Conservation (phyloP, 2,888 invertebrate genomes). For the Mythimna loreyi region DNA sequence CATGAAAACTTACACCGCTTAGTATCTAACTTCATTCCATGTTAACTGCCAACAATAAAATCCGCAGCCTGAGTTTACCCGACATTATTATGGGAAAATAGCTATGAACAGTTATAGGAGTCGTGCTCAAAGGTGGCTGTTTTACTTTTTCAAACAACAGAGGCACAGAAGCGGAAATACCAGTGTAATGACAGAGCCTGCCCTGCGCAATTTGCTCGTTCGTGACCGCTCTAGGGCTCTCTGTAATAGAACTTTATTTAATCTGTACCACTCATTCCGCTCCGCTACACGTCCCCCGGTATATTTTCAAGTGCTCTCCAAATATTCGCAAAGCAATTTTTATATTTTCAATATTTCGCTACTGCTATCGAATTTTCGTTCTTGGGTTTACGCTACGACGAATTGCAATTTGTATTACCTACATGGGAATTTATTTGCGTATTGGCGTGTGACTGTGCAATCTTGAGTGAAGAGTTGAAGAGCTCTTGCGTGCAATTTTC, state of each 20-base stretch:
- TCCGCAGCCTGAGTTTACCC: slow-evolving; percentile 13
- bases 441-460: slow-evolving; percentile 40
- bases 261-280: slow-evolving; percentile 60
- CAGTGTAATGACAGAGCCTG: slow-evolving; percentile 72
- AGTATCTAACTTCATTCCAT: slow-evolving; percentile 34
- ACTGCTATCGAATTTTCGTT: slow-evolving; percentile 36
- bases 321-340: slow-evolving; percentile 50
- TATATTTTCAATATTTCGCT: slow-evolving; percentile 32
- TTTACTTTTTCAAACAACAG: slow-evolving; percentile 56
- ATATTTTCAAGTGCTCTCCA: slow-evolving; percentile 51
- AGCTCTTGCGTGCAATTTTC: slow-evolving; percentile 42
- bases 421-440: slow-evolving; percentile 36
- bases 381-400: slow-evolving; percentile 9
- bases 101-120: slow-evolving; percentile 51
- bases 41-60: slow-evolving; percentile 38
- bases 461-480: slow-evolving; percentile 21
- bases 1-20: slow-evolving; percentile 13
- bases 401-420: slow-evolving; percentile 42
- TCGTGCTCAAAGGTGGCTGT: slow-evolving; percentile 39
- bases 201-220: slow-evolving; percentile 71
- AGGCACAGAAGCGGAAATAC: slow-evolving; percentile 75
- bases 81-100: slow-evolving; percentile 49
- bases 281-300: slow-evolving; percentile 43
- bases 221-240: slow-evolving; percentile 74
- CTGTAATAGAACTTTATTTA: slow-evolving; percentile 62